These are phyloP conservation scores for Odontomyia ornata DNA, from an alignment of 2,888 invertebrate species.

Conservation along the genomic window DNA sequence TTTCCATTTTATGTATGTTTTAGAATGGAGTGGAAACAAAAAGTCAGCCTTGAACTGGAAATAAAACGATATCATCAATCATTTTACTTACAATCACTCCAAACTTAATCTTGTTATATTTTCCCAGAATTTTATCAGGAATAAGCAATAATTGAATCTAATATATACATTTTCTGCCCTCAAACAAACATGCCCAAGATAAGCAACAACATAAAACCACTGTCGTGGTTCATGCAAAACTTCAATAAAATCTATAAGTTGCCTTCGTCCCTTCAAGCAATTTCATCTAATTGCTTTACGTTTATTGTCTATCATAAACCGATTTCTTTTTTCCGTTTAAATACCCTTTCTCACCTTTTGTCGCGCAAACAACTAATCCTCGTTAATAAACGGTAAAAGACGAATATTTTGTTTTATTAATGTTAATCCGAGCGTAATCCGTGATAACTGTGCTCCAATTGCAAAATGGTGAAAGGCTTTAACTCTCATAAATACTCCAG, in stretches of 20 bases:
- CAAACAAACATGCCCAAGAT: too few species aligned
- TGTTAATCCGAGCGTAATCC: constrained; percentile 38
- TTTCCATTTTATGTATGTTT: too few species aligned
- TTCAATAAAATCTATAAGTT: neutral
- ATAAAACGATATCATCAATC: too few species aligned
- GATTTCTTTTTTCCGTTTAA: neutral
- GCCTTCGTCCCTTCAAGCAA: neutral
- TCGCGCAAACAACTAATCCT: neutral
- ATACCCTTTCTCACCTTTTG: constrained; percentile 20
- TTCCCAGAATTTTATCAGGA: too few species aligned
- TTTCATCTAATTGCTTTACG: neutral
- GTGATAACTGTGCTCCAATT: constrained; percentile 34
- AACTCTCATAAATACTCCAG: constrained; percentile 27
- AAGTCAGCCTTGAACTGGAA: too few species aligned
- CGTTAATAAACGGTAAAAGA: constrained; percentile 28
- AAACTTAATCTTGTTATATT: too few species aligned
- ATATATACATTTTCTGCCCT: too few species aligned
- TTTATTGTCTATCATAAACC: constrained; percentile 10
- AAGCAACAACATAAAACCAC: neutral
- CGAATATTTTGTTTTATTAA: constrained; percentile 39
- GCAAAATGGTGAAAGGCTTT: constrained; percentile 29
- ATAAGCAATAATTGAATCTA: too few species aligned
- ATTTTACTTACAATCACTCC: too few species aligned
- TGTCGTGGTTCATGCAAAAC: neutral
- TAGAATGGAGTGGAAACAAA: too few species aligned